phyloP scores from a whole-genome alignment of 92 coral and sea anemone genomes.

The Micromussa lordhowensis region DNA sequence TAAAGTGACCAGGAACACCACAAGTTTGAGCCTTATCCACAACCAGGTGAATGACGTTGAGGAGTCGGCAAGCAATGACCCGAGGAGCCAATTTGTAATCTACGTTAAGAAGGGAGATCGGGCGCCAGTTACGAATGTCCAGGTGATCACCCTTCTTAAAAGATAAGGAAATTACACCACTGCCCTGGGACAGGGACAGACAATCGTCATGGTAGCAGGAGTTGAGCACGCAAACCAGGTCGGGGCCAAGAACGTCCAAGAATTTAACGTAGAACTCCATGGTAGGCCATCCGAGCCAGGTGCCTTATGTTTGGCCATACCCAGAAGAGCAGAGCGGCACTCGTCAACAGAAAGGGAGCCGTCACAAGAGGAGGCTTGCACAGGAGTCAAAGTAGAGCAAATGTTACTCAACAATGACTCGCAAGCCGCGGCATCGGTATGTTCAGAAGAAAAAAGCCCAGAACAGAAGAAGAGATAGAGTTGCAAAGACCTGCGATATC shows the following conservation, averaged over 20 bases:
- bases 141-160: not conserved
- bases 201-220: not conserved
- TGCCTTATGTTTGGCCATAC: not conserved
- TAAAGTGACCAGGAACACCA: no score
- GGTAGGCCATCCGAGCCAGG: no score
- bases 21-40: no score
- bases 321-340: not conserved
- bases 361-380: not conserved
- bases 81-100: not conserved
- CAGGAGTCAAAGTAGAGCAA: not conserved
- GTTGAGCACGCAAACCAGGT: not conserved
- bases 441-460: not conserved
- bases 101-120: not conserved
- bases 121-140: not conserved
- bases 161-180: not conserved
- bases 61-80: no score
- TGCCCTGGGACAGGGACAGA: not conserved
- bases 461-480: no score
- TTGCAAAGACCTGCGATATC: no score
- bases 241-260: no score
- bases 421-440: not conserved
- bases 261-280: no score
- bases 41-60: no score
- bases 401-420: not conserved
- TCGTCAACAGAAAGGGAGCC: conserved; percentile 18